phyloP scores from a whole-genome alignment of 2,888 invertebrate genomes.

The Amphipyra berbera region DNA sequence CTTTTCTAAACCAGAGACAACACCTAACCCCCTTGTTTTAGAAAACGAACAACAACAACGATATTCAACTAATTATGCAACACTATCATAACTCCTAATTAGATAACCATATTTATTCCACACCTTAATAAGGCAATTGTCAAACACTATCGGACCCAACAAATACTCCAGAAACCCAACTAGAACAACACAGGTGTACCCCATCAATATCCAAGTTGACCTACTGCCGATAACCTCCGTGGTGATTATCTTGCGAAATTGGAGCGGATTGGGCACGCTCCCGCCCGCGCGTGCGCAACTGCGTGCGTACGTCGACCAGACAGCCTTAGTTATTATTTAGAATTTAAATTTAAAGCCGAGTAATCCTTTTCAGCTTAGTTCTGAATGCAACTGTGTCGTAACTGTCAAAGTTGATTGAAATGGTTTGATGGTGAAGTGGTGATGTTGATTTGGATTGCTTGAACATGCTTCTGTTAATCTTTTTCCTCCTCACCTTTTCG shows the following conservation, averaged over 20 bases:
- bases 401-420: constrained; percentile 46
- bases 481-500: too few relatives aligned
- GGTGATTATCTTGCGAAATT: constrained; percentile 81
- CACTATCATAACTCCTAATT: not conserved
- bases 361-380: constrained; percentile 54
- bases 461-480: not conserved
- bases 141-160: not conserved
- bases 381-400: constrained; percentile 52
- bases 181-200: constrained; percentile 33
- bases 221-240: constrained; percentile 52
- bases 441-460: not conserved
- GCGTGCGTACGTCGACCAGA: constrained; percentile 56
- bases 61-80: not conserved
- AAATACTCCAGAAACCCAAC: constrained; percentile 10
- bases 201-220: constrained; percentile 48
- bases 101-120: not conserved
- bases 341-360: constrained; percentile 61
- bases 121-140: not conserved
- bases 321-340: constrained; percentile 59
- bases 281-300: constrained; percentile 69
- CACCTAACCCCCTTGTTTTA: too few relatives aligned
- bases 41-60: too few relatives aligned
- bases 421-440: constrained; percentile 6
- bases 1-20: too few relatives aligned
- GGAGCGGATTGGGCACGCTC: constrained; percentile 76